phyloP scores from a whole-genome alignment of 2,113 vertebrate genomes.

The Menidia beryllina region DNA sequence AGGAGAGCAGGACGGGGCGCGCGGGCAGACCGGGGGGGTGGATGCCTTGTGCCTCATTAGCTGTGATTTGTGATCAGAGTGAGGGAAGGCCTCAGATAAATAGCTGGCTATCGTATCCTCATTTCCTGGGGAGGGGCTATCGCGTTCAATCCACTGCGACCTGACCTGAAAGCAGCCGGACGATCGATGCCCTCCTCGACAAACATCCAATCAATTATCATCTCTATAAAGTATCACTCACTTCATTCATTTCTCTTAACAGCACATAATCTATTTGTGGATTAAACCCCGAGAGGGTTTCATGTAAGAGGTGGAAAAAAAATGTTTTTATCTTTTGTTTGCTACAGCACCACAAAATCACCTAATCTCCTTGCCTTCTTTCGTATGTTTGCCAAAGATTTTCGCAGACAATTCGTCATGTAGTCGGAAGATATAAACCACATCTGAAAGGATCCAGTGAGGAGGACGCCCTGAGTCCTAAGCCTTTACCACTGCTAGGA shows the following conservation, averaged over 20 bases:
- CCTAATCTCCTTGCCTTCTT: constrained; percentile 7
- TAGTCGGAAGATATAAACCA: constrained; percentile 43
- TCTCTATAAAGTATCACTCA: constrained; percentile 40
- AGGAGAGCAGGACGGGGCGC: constrained; percentile 23
- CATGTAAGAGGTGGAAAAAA: background rate
- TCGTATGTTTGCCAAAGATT: constrained; percentile 39
- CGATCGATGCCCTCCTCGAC: constrained; percentile 18
- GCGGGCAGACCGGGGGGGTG: constrained; percentile 41
- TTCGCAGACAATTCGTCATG: constrained; percentile 47
- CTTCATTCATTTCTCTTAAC: constrained; percentile 37
- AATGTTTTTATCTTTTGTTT: constrained; percentile 30
- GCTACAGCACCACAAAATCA: constrained; percentile 39
- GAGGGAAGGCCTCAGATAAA: constrained; percentile 55
- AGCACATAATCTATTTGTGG: constrained; percentile 13
- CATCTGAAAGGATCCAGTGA: constrained; percentile 21
- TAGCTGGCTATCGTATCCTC: constrained; percentile 53
- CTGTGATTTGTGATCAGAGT: constrained; percentile 65
- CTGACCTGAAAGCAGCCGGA: constrained; percentile 35
- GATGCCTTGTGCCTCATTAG: constrained; percentile 67
- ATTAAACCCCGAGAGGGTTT: constrained; percentile 31
- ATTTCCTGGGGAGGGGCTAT: constrained; percentile 38
- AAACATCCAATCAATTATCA: constrained; percentile 54
- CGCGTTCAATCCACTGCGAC: constrained; percentile 50
- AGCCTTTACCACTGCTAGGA: background rate
- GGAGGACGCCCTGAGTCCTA: background rate